Conservation (phyloP, 1,140 invertebrate genomes). For the Lanistes nyassanus region DNA sequence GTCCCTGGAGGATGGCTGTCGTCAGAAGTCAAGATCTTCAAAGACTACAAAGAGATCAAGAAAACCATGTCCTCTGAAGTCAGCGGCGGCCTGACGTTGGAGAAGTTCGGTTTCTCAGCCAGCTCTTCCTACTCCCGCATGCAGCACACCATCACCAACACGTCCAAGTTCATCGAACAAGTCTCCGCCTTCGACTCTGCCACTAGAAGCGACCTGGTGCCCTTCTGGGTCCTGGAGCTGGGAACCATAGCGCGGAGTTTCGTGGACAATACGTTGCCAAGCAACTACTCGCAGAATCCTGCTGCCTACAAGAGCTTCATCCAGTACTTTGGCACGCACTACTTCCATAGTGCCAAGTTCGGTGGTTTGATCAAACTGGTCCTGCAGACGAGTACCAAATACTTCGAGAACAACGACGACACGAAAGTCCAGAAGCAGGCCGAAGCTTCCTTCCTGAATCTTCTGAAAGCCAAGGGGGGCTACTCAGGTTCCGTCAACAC, state of each 20-base stretch:
- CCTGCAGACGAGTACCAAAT: slow-evolving; percentile 18
- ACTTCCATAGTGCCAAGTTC: slow-evolving; percentile 27
- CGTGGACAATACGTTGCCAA: neutral
- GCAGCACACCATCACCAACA: slow-evolving; percentile 25
- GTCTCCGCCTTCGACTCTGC: slow-evolving; percentile 23
- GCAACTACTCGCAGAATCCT: slow-evolving; percentile 11
- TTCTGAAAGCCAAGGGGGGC: slow-evolving; percentile 24
- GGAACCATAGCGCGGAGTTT: neutral
- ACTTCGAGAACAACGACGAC: slow-evolving; percentile 16
- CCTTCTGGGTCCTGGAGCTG: slow-evolving; percentile 10
- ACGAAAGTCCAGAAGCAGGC: slow-evolving; percentile 24
- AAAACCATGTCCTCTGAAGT: neutral
- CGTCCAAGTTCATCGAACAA: slow-evolving; percentile 11
- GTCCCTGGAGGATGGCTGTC: slow-evolving; percentile 26
- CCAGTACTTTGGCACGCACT: slow-evolving; percentile 31
- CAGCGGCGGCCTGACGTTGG: neutral
- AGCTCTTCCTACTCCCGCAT: slow-evolving; percentile 28
- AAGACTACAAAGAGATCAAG: slow-evolving; percentile 16
- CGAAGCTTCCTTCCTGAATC: slow-evolving; percentile 31
- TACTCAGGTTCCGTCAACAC: neutral
- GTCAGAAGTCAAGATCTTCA: slow-evolving; percentile 21
- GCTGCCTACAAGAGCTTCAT: slow-evolving; percentile 29
- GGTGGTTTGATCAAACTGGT: slow-evolving; percentile 24
- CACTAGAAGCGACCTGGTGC: slow-evolving; percentile 5
- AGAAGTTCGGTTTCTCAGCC: slow-evolving; percentile 29